These are phyloP conservation scores for Drosophila paulistorum DNA, from an alignment of 1,140 invertebrate species.

Conservation along the genomic window DNA sequence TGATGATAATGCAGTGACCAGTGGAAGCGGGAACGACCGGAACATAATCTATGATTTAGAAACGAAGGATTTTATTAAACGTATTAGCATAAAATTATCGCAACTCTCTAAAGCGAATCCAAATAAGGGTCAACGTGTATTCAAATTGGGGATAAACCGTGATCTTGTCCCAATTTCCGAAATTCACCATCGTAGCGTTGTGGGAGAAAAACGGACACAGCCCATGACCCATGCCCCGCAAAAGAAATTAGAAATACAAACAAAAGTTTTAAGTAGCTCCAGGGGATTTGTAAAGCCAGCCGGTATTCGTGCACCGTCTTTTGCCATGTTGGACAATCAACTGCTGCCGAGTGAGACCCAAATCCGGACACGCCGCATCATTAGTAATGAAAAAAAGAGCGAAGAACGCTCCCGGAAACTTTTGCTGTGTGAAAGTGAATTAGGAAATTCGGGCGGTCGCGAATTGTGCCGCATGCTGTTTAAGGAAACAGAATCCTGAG, in stretches of 20 bases:
- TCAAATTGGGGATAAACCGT: background rate
- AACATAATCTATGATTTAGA: slow-evolving; percentile 11
- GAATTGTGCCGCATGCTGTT: slow-evolving; percentile 51
- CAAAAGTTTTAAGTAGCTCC: background rate
- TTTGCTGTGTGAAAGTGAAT: slow-evolving; percentile 37
- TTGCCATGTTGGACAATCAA: slow-evolving; percentile 1
- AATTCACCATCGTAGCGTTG: background rate
- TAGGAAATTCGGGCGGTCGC: slow-evolving; percentile 27
- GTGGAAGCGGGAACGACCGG: slow-evolving; percentile 26
- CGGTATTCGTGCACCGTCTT: background rate
- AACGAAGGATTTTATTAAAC: slow-evolving; percentile 10
- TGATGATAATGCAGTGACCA: background rate
- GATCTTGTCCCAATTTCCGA: background rate
- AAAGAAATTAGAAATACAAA: background rate
- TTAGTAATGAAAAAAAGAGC: slow-evolving; percentile 42
- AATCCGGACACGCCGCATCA: slow-evolving; percentile 30
- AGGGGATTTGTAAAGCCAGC: background rate
- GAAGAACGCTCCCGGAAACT: slow-evolving; percentile 44
- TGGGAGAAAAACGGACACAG: background rate
- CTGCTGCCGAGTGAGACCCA: slow-evolving; percentile 18
- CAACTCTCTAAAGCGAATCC: slow-evolving; percentile 14
- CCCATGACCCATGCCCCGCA: background rate
- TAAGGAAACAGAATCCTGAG: slow-evolving; percentile 35
- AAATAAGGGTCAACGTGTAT: background rate
- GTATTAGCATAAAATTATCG: slow-evolving; percentile 20